Percentiles rank a stretch among this genome's conserved stretches.
phyloP scores from a whole-genome alignment of 92 coral and sea anemone species.

The Phenganax stokvisi region DNA sequence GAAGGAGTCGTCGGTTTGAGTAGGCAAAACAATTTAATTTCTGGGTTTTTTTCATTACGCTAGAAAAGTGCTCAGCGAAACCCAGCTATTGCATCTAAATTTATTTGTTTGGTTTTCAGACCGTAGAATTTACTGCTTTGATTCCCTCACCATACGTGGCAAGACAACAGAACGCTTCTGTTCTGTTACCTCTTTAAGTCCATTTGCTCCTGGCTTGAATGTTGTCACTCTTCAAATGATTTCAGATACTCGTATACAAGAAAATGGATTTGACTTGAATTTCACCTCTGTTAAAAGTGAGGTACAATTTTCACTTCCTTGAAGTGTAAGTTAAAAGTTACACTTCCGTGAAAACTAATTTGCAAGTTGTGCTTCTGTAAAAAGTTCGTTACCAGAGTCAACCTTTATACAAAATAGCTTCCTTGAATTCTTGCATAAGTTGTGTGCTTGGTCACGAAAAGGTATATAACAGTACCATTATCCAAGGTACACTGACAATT shows the following conservation, averaged over 20 bases:
- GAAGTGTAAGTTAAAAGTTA: too few species aligned
- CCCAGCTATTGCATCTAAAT: neutral
- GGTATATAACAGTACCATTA: too few species aligned
- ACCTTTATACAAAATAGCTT: neutral
- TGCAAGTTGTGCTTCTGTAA: neutral
- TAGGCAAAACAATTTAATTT: conserved; percentile 9
- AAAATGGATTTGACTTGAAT: conserved; percentile 41
- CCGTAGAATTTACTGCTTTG: conserved; percentile 39
- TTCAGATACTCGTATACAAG: conserved; percentile 35
- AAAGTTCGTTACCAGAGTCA: neutral
- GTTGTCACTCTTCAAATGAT: conserved; percentile 33
- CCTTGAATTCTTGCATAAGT: neutral
- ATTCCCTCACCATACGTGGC: conserved; percentile 42
- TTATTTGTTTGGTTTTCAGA: conserved; percentile 38
- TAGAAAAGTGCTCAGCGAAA: neutral
- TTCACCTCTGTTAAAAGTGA: conserved; percentile 42
- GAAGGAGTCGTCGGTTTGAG: conserved; percentile 37
- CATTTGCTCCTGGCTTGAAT: conserved; percentile 36
- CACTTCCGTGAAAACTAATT: too few species aligned
- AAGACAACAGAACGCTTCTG: conserved; percentile 38
- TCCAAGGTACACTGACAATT: too few species aligned
- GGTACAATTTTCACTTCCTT: neutral
- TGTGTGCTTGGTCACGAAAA: too few species aligned
- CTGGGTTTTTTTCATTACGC: neutral
- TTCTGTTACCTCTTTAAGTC: conserved; percentile 37